Conservation (phyloP, 53 echinoderm and acorn worm species). For the Stichopus horrens region DNA sequence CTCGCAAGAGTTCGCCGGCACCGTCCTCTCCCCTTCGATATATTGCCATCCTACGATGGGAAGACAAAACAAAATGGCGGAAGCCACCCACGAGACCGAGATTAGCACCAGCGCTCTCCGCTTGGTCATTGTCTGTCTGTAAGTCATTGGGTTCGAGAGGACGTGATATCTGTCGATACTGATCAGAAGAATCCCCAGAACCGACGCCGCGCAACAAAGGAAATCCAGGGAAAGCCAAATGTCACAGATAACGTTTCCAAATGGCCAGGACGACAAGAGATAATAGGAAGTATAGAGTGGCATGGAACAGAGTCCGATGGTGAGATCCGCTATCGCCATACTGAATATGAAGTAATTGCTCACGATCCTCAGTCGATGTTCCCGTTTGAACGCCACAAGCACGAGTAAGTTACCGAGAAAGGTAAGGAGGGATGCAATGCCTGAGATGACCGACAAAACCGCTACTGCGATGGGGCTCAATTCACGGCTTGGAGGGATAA, state of each 20-base stretch:
- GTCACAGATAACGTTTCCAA: conserved; percentile 79
- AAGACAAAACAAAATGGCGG: conserved; percentile 73
- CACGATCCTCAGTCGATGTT: conserved; percentile 68
- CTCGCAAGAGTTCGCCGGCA: conserved; percentile 57
- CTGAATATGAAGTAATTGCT: conserved; percentile 88
- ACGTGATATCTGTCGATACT: conserved; percentile 85
- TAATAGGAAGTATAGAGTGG: conserved; percentile 88
- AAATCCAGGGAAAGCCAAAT: conserved; percentile 89
- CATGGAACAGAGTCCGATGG: conserved; percentile 86
- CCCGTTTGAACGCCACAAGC: conserved; percentile 80
- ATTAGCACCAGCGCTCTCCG: conserved; percentile 68
- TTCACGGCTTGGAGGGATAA: not conserved
- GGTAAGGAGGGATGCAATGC: conserved; percentile 70
- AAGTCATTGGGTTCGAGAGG: conserved; percentile 82
- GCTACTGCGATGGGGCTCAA: conserved; percentile 21
- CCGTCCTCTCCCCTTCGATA: conserved; percentile 82
- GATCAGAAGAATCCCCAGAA: conserved; percentile 83
- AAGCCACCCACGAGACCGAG: conserved; percentile 68
- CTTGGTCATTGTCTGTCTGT: conserved; percentile 82
- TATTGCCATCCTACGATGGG: conserved; percentile 95
- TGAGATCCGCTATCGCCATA: conserved; percentile 81
- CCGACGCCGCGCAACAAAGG: conserved; percentile 90
- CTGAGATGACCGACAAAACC: conserved; percentile 63
- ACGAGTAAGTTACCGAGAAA: conserved; percentile 80
- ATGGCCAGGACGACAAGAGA: conserved; percentile 75